Percentiles rank a stretch among this genome's conserved stretches.
Conservation (phyloP, 2,113 vertebrate species). For the Naja naja region DNA sequence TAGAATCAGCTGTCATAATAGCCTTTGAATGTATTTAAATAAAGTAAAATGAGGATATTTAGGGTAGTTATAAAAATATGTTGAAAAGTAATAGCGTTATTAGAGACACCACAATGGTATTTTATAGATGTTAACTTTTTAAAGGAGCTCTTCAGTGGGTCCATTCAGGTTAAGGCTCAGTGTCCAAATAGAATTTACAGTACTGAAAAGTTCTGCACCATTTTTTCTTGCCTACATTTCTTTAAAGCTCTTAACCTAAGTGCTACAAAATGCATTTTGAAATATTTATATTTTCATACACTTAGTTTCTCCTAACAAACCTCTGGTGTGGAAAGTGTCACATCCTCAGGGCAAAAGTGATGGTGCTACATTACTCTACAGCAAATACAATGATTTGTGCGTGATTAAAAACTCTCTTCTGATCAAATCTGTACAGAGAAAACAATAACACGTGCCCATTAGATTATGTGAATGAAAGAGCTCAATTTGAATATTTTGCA, state of each 20-base stretch:
- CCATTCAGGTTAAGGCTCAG: neutral
- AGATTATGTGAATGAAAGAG: neutral
- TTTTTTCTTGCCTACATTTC: neutral
- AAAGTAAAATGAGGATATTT: constrained; percentile 6
- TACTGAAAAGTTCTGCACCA: neutral
- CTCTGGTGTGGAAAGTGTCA: neutral
- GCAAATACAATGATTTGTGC: neutral
- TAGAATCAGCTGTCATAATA: constrained; percentile 2
- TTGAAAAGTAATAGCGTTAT: neutral
- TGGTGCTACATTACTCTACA: neutral
- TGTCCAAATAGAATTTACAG: neutral
- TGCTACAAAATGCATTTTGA: neutral
- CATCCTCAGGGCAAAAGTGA: neutral
- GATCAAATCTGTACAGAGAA: neutral
- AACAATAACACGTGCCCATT: neutral
- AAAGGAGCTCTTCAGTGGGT: neutral
- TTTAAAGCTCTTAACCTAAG: neutral
- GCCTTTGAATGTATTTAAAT: constrained; percentile 21
- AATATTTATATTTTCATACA: neutral
- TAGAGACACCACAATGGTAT: neutral
- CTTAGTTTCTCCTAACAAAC: neutral
- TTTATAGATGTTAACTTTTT: neutral
- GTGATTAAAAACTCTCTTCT: neutral
- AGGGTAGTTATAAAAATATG: neutral
- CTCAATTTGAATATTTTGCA: neutral